phyloP scores from a whole-genome alignment of 2,797 vertebrate genomes.

The Eulemur mongoz region DNA sequence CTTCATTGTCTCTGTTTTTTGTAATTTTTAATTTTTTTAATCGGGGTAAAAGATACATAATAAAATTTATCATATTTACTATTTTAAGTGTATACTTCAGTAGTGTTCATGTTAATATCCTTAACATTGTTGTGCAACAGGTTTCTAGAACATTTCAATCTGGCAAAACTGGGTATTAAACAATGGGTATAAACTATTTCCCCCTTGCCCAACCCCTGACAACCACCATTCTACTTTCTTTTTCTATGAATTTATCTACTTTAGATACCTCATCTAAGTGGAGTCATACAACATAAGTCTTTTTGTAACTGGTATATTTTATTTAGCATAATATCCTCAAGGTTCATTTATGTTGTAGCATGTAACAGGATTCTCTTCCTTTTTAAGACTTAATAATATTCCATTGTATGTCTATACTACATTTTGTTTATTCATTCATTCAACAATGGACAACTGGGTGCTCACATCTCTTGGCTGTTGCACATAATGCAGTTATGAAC shows the following conservation, averaged over 20 bases:
- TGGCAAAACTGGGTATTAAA: not conserved
- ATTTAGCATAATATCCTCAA: not conserved
- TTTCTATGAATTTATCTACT: not conserved
- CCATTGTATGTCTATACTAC: not conserved
- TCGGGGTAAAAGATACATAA: not conserved
- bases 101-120: not conserved
- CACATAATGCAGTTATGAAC: not conserved
- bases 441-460: not conserved
- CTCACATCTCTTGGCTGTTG: not conserved
- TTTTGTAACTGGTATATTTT: not conserved
- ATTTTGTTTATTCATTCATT: not conserved
- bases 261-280: not conserved
- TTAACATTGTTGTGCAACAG: not conserved
- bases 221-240: not conserved
- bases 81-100: not conserved
- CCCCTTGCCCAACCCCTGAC: not conserved
- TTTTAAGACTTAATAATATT: not conserved
- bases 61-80: not conserved
- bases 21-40: not conserved
- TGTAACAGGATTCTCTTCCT: not conserved
- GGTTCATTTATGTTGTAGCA: not conserved
- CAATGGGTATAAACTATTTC: not conserved
- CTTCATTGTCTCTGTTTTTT: not conserved
- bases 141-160: not conserved
- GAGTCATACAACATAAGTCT: not conserved